Percentiles rank a stretch among this genome's conserved stretches.
Evolutionary conservation across 2,797 vertebrate species (phyloP).

Genomic region (Melanotaenia boesemani): DNA sequence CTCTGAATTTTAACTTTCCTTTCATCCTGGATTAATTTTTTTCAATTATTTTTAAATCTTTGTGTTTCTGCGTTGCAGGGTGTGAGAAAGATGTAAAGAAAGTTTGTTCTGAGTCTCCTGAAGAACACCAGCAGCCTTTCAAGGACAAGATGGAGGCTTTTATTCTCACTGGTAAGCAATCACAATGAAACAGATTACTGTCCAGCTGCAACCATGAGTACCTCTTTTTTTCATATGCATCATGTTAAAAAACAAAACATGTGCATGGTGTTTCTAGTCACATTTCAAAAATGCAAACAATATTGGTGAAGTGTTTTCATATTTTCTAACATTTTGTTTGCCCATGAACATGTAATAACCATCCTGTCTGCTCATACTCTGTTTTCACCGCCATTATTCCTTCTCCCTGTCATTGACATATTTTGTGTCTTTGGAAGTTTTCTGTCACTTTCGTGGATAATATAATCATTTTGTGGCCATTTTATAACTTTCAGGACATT

Average conservation of each 20-base stretch:
- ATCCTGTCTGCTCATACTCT: not conserved
- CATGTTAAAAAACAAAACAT: not conserved
- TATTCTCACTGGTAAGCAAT: slow-evolving; percentile 86
- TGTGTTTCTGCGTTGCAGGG: slow-evolving; percentile 75
- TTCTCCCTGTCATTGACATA: not conserved
- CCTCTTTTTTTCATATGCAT: not conserved
- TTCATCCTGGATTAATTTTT: not conserved
- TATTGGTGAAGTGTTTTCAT: not conserved
- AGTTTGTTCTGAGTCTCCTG: slow-evolving; percentile 89
- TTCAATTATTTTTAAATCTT: not conserved
- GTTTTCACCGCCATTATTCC: not conserved
- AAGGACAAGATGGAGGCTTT: slow-evolving; percentile 92
- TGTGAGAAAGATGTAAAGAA: slow-evolving; percentile 88
- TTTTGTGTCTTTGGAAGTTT: not conserved
- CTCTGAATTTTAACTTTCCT: not conserved
- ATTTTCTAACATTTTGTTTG: not conserved
- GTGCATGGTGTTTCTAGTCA: not conserved
- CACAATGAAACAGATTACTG: too few species aligned
- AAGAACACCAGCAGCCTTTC: slow-evolving; percentile 92
- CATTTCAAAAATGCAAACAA: not conserved
- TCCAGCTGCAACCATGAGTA: not conserved
- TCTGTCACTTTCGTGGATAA: not conserved
- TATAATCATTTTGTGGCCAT: not conserved
- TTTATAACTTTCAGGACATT: too few species aligned
- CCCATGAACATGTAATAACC: too few species aligned